Evolutionary conservation across 1,140 invertebrate species (phyloP).

Genomic region (Ips typographus): DNA sequence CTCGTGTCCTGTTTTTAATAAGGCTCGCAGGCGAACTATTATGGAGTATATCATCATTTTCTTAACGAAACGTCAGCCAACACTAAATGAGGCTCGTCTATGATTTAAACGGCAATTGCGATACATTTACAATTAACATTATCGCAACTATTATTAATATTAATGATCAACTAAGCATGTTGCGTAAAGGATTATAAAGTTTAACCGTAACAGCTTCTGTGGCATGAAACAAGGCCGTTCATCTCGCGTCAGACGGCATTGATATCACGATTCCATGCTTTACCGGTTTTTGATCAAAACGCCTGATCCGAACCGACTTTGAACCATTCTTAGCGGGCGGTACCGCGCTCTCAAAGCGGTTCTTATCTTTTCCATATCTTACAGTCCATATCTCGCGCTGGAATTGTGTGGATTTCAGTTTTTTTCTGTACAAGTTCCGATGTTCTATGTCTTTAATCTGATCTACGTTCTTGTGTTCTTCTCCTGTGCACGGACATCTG

Average conservation of each 20-base stretch:
- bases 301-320: conserved; percentile 25
- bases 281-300: conserved; percentile 29
- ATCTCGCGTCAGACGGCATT: not conserved
- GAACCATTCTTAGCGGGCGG: conserved; percentile 24
- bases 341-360: conserved; percentile 12
- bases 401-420: conserved; percentile 21
- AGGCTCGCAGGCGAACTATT: conserved; percentile 4
- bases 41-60: conserved; percentile 19
- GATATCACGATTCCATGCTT: conserved; percentile 17
- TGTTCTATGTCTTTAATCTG: conserved; percentile 21
- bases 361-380: conserved; percentile 32
- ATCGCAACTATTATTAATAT: not conserved
- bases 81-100: not conserved
- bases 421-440: conserved; percentile 9
- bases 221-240: conserved; percentile 1
- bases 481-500: no score
- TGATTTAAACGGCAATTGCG: not conserved
- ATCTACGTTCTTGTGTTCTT: not conserved
- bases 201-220: not conserved
- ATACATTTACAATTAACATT: not conserved
- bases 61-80: not conserved
- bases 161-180: no score
- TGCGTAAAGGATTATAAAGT: no score
- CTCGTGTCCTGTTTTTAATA: conserved; percentile 32
- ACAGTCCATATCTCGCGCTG: conserved; percentile 23